Conservation (phyloP, 2,888 invertebrate genomes). For the Globia sparganii region DNA sequence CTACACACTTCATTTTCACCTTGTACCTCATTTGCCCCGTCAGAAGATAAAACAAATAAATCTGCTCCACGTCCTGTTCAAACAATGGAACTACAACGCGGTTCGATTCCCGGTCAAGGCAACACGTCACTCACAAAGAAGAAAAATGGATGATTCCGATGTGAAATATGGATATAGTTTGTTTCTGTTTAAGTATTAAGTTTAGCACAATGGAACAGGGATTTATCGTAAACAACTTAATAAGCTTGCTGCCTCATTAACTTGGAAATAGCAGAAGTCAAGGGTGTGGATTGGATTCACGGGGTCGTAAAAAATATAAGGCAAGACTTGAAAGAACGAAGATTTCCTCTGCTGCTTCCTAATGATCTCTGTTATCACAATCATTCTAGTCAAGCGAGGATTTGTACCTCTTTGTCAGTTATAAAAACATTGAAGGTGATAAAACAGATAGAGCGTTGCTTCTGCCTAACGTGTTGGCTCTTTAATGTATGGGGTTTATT, state of each 20-base stretch:
- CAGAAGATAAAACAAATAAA: conserved; percentile 62
- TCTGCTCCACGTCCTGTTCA: conserved; percentile 55
- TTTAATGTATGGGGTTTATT: too few species aligned
- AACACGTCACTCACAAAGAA: conserved; percentile 58
- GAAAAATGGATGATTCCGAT: conserved; percentile 63
- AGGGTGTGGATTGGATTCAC: background rate
- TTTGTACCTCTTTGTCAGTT: background rate
- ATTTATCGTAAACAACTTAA: conserved; percentile 38
- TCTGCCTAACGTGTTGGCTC: too few species aligned
- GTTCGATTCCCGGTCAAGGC: conserved; percentile 71
- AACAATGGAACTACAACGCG: conserved; percentile 61
- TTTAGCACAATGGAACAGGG: conserved; percentile 46
- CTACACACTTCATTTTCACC: conserved; percentile 45
- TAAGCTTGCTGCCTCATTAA: conserved; percentile 27
- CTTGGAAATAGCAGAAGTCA: conserved; percentile 3
- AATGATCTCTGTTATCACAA: background rate
- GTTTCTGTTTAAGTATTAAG: conserved; percentile 35
- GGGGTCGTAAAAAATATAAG: background rate
- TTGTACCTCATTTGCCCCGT: conserved; percentile 50
- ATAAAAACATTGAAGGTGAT: too few species aligned
- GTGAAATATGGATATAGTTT: conserved; percentile 58
- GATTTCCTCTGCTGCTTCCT: background rate
- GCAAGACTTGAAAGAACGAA: background rate
- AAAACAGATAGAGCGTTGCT: too few species aligned
- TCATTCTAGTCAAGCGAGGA: background rate